A percentile compares a stretch with the other conserved stretches of the same genome.
Evolutionary conservation across 2,113 vertebrate species (phyloP).

Genomic region (Ammodramus savannarum): DNA sequence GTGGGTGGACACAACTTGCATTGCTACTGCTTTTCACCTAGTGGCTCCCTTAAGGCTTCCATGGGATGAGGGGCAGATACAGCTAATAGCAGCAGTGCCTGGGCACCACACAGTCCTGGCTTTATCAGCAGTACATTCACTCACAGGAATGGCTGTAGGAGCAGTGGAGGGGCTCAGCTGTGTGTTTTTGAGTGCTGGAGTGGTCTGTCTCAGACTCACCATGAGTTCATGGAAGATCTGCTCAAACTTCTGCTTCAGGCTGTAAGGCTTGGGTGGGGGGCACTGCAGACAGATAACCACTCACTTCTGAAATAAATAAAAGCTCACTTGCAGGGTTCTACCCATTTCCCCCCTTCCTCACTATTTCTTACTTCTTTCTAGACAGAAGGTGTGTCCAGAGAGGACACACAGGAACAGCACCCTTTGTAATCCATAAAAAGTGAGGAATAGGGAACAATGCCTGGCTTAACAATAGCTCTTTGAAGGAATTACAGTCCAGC

Average conservation of each 20-base stretch:
- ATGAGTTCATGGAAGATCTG: not conserved
- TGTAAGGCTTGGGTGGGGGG: not conserved
- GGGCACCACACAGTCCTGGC: not conserved
- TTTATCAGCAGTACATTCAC: not conserved
- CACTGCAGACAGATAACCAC: accelerated
- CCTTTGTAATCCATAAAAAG: not conserved
- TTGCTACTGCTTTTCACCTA: not conserved
- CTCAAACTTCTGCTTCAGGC: not conserved
- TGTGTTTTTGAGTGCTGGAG: not conserved
- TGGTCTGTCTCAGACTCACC: accelerated
- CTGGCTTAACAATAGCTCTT: not conserved
- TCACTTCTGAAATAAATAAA: not conserved
- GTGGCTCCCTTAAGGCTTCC: not conserved
- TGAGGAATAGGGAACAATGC: not conserved
- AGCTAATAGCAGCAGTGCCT: not conserved
- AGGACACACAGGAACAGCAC: not conserved
- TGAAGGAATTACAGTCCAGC: not conserved
- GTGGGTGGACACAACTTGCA: not conserved
- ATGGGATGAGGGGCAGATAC: not conserved
- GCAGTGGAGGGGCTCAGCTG: not conserved
- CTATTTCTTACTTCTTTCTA: not conserved
- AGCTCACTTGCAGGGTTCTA: not conserved
- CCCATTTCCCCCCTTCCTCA: not conserved
- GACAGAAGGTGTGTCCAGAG: not conserved
- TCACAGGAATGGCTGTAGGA: not conserved